These are phyloP conservation scores for Bombyx mandarina DNA, from an alignment of 1,140 invertebrate genomes.

Conservation along the genomic window DNA sequence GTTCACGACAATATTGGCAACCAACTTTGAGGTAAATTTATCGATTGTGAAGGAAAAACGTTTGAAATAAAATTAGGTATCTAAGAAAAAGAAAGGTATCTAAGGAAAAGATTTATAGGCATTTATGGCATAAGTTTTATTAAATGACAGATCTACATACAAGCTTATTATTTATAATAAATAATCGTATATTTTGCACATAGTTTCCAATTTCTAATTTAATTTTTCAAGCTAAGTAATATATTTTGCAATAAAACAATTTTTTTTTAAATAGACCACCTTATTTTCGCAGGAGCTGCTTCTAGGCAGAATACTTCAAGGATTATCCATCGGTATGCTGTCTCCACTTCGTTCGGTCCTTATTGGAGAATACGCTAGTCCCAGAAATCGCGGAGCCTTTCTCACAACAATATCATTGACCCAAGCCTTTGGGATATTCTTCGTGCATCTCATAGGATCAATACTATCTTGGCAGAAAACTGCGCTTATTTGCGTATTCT, in stretches of 20 bases:
- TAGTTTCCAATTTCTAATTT: too few relatives aligned
- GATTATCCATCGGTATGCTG: constrained; percentile 37
- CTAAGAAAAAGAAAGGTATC: too few relatives aligned
- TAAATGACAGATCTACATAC: too few relatives aligned
- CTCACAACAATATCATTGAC: constrained; percentile 65
- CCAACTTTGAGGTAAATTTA: constrained; percentile 26
- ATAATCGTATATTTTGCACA: too few relatives aligned
- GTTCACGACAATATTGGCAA: constrained; percentile 32
- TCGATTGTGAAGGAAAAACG: neutral
- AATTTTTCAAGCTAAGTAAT: too few relatives aligned
- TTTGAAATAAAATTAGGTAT: too few relatives aligned
- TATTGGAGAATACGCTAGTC: constrained; percentile 56
- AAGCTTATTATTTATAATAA: too few relatives aligned
- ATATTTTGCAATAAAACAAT: too few relatives aligned
- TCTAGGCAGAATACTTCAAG: constrained; percentile 34
- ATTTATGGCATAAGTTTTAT: too few relatives aligned
- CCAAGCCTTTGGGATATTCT: constrained; percentile 67
- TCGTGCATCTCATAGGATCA: constrained; percentile 71
- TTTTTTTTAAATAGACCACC: neutral
- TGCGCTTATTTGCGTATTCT: constrained; percentile 57
- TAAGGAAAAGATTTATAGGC: too few relatives aligned
- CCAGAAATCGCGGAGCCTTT: constrained; percentile 68
- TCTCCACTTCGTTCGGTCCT: constrained; percentile 39
- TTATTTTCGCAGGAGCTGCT: constrained; percentile 25
- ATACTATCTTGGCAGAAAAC: constrained; percentile 70